Conservation (phyloP, 2,888 invertebrate species). For the Hipparchia semele region DNA sequence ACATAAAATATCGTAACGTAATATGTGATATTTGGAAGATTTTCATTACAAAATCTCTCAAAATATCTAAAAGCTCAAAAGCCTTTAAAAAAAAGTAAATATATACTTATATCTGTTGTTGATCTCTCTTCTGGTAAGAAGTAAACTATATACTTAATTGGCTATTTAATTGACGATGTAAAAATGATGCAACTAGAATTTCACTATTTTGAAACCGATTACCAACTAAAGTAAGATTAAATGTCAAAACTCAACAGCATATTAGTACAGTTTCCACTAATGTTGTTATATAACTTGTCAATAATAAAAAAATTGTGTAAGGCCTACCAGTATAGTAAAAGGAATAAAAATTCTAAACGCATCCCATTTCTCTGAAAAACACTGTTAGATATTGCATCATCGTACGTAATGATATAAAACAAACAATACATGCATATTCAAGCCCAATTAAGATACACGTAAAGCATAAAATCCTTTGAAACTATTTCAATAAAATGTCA, state of each 20-base stretch:
- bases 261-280: not conserved
- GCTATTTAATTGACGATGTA: too few species aligned
- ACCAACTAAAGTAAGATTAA: too few species aligned
- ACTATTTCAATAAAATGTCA: conserved; percentile 26
- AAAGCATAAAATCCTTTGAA: conserved; percentile 30
- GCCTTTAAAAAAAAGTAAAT: too few species aligned
- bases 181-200: too few species aligned
- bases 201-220: too few species aligned
- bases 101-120: too few species aligned
- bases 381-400: conserved; percentile 74
- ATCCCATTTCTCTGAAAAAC: conserved; percentile 71
- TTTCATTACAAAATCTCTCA: too few species aligned
- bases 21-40: too few species aligned
- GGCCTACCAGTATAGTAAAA: conserved; percentile 47
- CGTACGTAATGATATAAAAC: conserved; percentile 31
- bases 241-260: not conserved
- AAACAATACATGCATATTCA: conserved; percentile 22
- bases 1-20: too few species aligned
- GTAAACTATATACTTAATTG: too few species aligned
- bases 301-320: conserved; percentile 10
- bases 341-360: conserved; percentile 64
- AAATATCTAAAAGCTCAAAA: too few species aligned
- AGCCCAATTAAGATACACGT: not conserved
- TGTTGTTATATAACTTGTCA: not conserved
- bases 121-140: too few species aligned